Evolutionary conservation across 2,888 invertebrate species (phyloP), one percentile per base, ranked within the genome.

Genomic region (Clanis bilineata): DNA sequence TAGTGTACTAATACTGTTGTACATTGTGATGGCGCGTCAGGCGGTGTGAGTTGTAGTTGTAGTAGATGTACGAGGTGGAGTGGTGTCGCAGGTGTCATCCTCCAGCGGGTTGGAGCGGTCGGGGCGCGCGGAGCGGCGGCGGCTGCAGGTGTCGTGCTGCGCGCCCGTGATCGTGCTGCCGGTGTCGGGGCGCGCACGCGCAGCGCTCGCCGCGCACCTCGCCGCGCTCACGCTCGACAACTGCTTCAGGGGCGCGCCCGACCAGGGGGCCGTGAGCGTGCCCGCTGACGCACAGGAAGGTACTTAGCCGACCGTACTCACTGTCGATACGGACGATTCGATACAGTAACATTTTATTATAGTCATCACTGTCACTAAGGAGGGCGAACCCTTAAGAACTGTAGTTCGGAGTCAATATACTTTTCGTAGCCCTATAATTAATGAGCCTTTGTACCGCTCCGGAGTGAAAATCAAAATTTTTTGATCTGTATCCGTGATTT

Each of bases 101-200:
- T 73, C 71, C 69, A 73, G 63, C 45, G 73, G 68, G 57, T 66
- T 70, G 80, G 39, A 57, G 1, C 65, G 64, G 93, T 60, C 88
- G 82, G 95, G 56, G 88, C 93, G 22, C 72, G 95, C 70, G 93
- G 94, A 76, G 85, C 96, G 64, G 93, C 94, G 79, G 95, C 96
- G 51, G 94, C 94, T 64, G 94, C 69, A 72, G 60, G 71, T 88
- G 72, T 64, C 71, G 59, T 83, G 84, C 64, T 83, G 81, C 22
- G 88, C 97, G 12, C 98, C 98, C 0, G 95, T 97, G 2, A 96
- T 98, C 67, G 90, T 98, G 57, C 89, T 98, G 64, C 99, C 98
- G 0, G 96, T 97, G 64, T 96, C 96, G 77, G 96, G 97, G 25
- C 94, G 94, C 66, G 95, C 96, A 25, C 94, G 95, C 36, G 94